A percentile compares a stretch with the other conserved stretches of the same genome.
phyloP scores from a whole-genome alignment of 2,797 vertebrate species.

The Malurus splendens region DNA sequence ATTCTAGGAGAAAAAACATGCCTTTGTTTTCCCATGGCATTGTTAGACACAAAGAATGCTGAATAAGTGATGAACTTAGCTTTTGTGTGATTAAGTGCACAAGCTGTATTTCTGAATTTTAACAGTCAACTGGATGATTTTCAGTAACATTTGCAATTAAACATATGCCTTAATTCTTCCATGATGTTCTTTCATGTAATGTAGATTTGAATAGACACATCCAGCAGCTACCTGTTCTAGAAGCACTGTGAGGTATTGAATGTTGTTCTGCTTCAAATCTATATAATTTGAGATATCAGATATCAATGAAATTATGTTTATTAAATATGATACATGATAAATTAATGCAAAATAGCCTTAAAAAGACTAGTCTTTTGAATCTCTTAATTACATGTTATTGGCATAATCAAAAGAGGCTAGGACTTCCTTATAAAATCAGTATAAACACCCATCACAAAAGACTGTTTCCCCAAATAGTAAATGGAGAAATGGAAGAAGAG shows the following conservation, averaged over 20 bases:
- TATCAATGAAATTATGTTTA: neutral
- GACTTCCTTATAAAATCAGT: neutral
- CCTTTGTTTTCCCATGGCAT: slow-evolving; percentile 17
- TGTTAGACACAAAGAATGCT: slow-evolving; percentile 27
- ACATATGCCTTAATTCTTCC: neutral
- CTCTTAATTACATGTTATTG: neutral
- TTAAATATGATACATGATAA: neutral
- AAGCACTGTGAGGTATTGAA: neutral
- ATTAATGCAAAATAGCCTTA: neutral
- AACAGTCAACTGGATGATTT: neutral
- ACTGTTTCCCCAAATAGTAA: neutral
- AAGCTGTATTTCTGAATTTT: neutral
- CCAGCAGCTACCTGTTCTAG: neutral
- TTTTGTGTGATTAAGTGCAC: slow-evolving; percentile 13
- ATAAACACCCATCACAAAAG: neutral
- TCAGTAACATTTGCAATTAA: neutral
- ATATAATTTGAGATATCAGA: neutral
- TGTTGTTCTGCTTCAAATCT: neutral
- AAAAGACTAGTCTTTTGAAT: neutral
- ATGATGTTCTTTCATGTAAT: neutral
- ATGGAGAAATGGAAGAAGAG: neutral
- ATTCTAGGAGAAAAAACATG: slow-evolving; percentile 24
- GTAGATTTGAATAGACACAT: neutral
- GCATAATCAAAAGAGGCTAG: neutral
- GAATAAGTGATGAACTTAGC: slow-evolving; percentile 33